phyloP scores from a whole-genome alignment of 2,113 vertebrate species.

The Xyliphius kryptos region DNA sequence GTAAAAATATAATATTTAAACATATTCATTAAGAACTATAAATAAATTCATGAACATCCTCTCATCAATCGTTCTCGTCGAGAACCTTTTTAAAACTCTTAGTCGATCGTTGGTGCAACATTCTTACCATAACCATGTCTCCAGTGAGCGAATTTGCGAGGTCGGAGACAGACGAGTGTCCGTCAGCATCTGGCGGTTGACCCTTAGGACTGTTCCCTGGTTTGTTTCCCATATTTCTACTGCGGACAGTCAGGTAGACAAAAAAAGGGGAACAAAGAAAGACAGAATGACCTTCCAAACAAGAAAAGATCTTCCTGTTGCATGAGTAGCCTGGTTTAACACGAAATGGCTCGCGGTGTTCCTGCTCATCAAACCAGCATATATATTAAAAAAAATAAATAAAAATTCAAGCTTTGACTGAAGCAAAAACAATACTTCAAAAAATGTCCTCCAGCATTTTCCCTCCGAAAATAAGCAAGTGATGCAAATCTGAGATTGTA shows the following conservation, averaged over 20 bases:
- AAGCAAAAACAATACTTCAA: constrained; percentile 1
- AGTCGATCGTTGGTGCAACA: background rate
- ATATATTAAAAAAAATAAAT: background rate
- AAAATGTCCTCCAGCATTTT: background rate
- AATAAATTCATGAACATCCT: too few relatives aligned
- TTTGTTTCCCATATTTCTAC: constrained; percentile 78
- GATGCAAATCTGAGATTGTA: constrained; percentile 7
- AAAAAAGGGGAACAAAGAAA: constrained; percentile 35
- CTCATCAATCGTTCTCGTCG: too few relatives aligned
- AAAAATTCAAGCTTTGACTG: background rate
- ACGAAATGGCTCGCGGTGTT: background rate
- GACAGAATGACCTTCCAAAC: constrained; percentile 10
- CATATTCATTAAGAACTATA: too few relatives aligned
- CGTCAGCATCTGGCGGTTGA: constrained; percentile 82
- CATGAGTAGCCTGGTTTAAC: background rate
- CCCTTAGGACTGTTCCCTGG: constrained; percentile 76
- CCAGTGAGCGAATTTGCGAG: constrained; percentile 95
- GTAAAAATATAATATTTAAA: too few relatives aligned
- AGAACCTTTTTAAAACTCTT: too few relatives aligned
- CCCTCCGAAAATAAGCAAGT: constrained; percentile 5
- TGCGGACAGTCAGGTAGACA: constrained; percentile 30
- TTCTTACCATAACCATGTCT: constrained; percentile 95
- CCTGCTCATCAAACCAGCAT: constrained; percentile 1
- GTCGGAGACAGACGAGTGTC: constrained; percentile 87
- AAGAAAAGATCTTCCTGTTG: background rate